Evolutionary conservation across 2,888 invertebrate genomes (phyloP).

Genomic region (Caenorhabditis parvicauda): DNA sequence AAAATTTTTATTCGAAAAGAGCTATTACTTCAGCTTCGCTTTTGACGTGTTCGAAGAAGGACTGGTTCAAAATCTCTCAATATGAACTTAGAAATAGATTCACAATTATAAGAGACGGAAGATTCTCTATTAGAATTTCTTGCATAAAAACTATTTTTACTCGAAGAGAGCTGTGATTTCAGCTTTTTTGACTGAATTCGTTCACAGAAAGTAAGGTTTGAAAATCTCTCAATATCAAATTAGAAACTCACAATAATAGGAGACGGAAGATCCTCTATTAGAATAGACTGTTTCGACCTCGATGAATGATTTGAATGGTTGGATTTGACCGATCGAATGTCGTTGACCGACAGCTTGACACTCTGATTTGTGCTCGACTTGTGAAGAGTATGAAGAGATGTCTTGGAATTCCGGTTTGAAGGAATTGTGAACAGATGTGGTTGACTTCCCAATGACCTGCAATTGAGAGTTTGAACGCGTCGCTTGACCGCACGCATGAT

Average conservation of each 20-base stretch:
- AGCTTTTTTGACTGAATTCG: too few species aligned
- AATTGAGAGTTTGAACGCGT: not conserved
- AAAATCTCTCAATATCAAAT: not conserved
- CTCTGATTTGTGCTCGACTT: slow-evolving; percentile 24
- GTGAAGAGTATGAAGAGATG: slow-evolving; percentile 25
- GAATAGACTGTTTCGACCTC: slow-evolving; percentile 37
- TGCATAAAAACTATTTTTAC: too few species aligned
- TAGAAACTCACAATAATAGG: slow-evolving; percentile 22
- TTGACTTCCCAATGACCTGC: slow-evolving; percentile 3
- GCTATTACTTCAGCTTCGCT: too few species aligned
- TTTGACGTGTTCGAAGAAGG: too few species aligned
- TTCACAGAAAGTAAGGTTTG: not conserved
- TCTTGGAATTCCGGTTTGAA: slow-evolving; percentile 18
- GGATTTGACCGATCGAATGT: slow-evolving; percentile 35
- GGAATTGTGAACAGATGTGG: not conserved
- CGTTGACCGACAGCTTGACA: slow-evolving; percentile 31
- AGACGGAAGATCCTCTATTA: slow-evolving; percentile 37
- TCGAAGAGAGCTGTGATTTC: too few species aligned
- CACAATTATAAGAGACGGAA: slow-evolving; percentile 33
- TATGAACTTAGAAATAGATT: not conserved
- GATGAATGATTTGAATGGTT: slow-evolving; percentile 32
- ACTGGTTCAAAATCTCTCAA: not conserved
- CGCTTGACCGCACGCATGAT: too few species aligned
- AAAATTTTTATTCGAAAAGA: too few species aligned
- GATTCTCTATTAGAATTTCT: too few species aligned